A percentile compares a stretch with the other conserved stretches of the same genome.
These are phyloP conservation scores for Balaenoptera acutorostrata DNA, from an alignment of 2,113 vertebrate genomes.

Conservation along the genomic window DNA sequence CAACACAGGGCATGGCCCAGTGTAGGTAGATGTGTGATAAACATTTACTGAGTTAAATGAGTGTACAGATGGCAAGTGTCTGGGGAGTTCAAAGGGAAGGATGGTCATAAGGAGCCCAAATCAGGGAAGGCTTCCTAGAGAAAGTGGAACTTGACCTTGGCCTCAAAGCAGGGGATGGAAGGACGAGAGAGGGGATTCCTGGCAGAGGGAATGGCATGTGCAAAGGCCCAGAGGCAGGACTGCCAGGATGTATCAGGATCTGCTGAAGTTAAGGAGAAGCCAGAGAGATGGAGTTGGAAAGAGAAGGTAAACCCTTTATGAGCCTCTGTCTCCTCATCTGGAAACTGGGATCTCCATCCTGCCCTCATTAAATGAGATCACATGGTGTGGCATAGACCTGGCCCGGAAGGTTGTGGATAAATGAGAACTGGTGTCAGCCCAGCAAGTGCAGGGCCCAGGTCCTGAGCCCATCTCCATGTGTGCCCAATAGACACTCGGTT, in stretches of 20 bases:
- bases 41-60: neutral
- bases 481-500: fast-evolving
- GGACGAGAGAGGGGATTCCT: neutral
- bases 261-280: neutral
- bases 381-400: neutral
- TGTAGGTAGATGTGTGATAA: fast-evolving
- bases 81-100: neutral
- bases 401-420: neutral
- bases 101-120: neutral
- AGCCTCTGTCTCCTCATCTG: neutral
- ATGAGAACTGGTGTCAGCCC: neutral
- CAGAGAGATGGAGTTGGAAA: neutral
- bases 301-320: neutral
- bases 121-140: neutral
- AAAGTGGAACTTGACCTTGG: neutral
- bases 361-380: neutral
- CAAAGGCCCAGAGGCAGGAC: neutral
- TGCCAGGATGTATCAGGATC: neutral
- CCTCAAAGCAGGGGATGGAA: neutral
- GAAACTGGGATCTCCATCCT: neutral
- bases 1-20: neutral
- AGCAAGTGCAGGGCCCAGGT: fast-evolving
- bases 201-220: neutral
- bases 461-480: neutral
- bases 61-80: neutral